Percentiles rank a stretch among this genome's conserved stretches.
Conservation (phyloP, 2,888 invertebrate species). For the Agrilus biguttatus region DNA sequence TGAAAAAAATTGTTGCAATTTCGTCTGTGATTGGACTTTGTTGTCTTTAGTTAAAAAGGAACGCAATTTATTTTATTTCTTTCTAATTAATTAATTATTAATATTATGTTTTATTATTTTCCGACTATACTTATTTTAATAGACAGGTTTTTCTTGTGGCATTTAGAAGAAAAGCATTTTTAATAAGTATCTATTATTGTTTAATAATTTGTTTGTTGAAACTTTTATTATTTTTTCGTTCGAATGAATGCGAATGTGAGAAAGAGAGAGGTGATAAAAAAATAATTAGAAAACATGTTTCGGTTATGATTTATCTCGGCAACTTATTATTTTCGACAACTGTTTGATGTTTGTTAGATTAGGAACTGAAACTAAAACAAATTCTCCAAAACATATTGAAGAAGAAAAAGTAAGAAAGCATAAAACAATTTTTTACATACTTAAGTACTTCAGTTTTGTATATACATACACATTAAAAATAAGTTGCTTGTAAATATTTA, state of each 20-base stretch:
- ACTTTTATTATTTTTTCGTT: background rate
- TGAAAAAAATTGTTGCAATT: slow-evolving; percentile 14
- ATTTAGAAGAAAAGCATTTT: too few species aligned
- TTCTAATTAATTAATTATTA: slow-evolving; percentile 1
- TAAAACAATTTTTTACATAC: too few species aligned
- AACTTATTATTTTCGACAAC: too few species aligned
- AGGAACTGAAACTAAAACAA: too few species aligned
- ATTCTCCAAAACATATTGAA: too few species aligned
- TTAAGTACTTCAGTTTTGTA: too few species aligned
- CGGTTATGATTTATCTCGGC: slow-evolving; percentile 1
- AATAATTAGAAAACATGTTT: background rate
- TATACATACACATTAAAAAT: too few species aligned
- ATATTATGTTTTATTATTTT: slow-evolving; percentile 2
- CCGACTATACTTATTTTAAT: background rate
- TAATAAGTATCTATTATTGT: too few species aligned
- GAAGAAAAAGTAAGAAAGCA: too few species aligned
- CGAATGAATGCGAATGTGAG: background rate
- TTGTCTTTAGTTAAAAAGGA: slow-evolving; percentile 4
- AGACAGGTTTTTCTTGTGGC: slow-evolving; percentile 1
- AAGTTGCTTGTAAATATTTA: too few species aligned
- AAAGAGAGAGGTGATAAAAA: background rate
- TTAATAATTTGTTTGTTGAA: too few species aligned
- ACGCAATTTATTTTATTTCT: slow-evolving; percentile 1
- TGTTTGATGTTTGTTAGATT: too few species aligned
- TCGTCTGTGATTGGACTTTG: slow-evolving; percentile 13